Evolutionary conservation across 2,888 invertebrate species (phyloP), one percentile per base, ranked within the genome.

Genomic region (Drosophila planitibia): DNA sequence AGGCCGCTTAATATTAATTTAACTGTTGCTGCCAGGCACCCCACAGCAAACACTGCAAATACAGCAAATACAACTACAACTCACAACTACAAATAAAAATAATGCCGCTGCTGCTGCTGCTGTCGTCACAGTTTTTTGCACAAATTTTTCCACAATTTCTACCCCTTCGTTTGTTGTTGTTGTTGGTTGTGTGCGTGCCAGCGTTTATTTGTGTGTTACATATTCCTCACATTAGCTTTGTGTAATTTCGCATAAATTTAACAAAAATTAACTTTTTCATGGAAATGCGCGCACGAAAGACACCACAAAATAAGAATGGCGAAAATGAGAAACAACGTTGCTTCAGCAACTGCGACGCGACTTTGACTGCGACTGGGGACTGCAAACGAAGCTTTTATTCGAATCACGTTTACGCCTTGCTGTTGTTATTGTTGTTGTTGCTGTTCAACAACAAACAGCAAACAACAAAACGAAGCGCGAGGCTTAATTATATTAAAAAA

Each of bases 101-200:
- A 53, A 67, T 82, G 69, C 54, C 68, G 63, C 57, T 39, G 54
- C 54, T 72, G 58, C 65, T 61, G 66, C 58, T 63, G 70, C 74
- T 78, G 76, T 85, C 91, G 90, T 90, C 88, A 90, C 90, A 87
- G 69, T 81, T 88, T 91, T 87, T 90, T 91, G 85, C 85, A 85
- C 89, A 85, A 90, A 16, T 81, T 76, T 82, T 82, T 80, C 67
- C 66, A 70, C 75, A 47, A 57, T 69, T 74, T 76, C 63, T 65
- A 72, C 64, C 65, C 79, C 68, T 73, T 70, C 53, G 52, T 73
- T 68, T 47, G 44, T 55, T 51, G 44, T 55, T 54, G 49, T 51
- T 54, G 63, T 39, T 66, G 70, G 4, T 51, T 52, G 73, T 76
- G 53, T 76, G 76, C 74, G 79, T 76, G 78, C 62, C 51, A 70